Evolutionary conservation across 2,888 invertebrate genomes (phyloP).

Genomic region (Esperia sulphurella): DNA sequence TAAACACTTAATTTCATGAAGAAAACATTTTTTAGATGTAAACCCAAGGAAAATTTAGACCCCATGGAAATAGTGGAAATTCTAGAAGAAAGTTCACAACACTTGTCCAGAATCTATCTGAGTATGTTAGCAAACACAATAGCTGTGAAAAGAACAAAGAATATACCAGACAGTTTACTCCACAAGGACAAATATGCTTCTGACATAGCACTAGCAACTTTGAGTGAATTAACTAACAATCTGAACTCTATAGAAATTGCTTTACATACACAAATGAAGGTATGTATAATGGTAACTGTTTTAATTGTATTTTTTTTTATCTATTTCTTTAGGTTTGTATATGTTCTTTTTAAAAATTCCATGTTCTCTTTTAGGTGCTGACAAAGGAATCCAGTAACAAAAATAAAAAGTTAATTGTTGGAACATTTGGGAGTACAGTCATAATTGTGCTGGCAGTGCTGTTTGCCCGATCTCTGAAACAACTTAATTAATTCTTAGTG

Average conservation of each 20-base stretch:
- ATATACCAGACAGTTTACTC: conserved; percentile 50
- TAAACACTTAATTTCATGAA: no score
- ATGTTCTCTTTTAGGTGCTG: conserved; percentile 32
- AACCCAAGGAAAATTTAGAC: conserved; percentile 27
- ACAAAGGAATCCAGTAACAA: conserved; percentile 30
- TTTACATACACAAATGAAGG: conserved; percentile 58
- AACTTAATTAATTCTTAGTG: conserved; percentile 28
- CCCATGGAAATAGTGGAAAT: conserved; percentile 55
- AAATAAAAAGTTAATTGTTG: conserved; percentile 59
- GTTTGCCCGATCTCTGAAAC: conserved; percentile 55
- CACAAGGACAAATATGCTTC: conserved; percentile 66
- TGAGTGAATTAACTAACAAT: conserved; percentile 54
- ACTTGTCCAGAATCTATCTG: conserved; percentile 60
- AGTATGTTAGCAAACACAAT: conserved; percentile 60
- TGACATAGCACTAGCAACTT: conserved; percentile 52
- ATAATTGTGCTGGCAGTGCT: conserved; percentile 49
- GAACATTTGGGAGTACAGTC: conserved; percentile 52
- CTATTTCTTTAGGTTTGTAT: neutral
- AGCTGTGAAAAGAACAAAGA: conserved; percentile 54
- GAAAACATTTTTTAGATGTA: conserved; percentile 21
- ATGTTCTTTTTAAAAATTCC: neutral
- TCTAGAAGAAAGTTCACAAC: conserved; percentile 62
- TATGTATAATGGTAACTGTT: conserved; percentile 20
- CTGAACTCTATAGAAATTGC: conserved; percentile 63
- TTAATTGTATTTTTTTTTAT: neutral